Evolutionary conservation across 2,797 vertebrate species (phyloP), one percentile per base, ranked within the genome.

Genomic region (Neosilurus hyrtlii): DNA sequence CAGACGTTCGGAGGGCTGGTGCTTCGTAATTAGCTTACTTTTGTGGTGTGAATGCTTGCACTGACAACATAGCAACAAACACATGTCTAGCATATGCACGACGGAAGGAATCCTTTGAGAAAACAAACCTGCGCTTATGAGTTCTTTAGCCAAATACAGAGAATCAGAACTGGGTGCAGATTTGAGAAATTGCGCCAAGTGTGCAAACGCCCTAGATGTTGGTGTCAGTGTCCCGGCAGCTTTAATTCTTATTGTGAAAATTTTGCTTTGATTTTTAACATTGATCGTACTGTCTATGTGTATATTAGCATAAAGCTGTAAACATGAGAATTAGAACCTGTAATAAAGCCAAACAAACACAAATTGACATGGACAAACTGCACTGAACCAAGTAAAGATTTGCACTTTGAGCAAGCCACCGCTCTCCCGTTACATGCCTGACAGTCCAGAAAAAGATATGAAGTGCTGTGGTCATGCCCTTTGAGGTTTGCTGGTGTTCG

Each of bases 371-470:
- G 73, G 22, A 20, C 10, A 49, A 65, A 37, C 30, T 18, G 4
- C 15, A 43, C 15, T 43, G 30, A 24, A 56, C 59, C 68, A 56
- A 66, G 76, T 54, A 16, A 57, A 49, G 56, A 78, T 67, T 54
- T 65, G 57, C 68, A 66, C 66, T 75, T 76, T 81, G 20, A 57
- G 26, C 57, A 26, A 76, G 65, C 65, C 6, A 7, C 54, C 26
- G 24, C 49, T 85, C 66, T 72, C 67, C 24, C 66, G 26, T 82
- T 79, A 82, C 84, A 66, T 16, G 68, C 74, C 67, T 51, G 80
- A 79, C 66, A 22, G 24, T 78, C 80, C 82, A 51, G 80, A 85
- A 85, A 78, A 85, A 85, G 84, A 78, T 75, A 73, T 15, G 35
- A 59, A 26, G 56, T 78, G 37, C 77, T 63, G 35, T 66, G 84